Evolutionary conservation across 1,140 invertebrate species (phyloP).

Genomic region (Aphelinus certus): DNA sequence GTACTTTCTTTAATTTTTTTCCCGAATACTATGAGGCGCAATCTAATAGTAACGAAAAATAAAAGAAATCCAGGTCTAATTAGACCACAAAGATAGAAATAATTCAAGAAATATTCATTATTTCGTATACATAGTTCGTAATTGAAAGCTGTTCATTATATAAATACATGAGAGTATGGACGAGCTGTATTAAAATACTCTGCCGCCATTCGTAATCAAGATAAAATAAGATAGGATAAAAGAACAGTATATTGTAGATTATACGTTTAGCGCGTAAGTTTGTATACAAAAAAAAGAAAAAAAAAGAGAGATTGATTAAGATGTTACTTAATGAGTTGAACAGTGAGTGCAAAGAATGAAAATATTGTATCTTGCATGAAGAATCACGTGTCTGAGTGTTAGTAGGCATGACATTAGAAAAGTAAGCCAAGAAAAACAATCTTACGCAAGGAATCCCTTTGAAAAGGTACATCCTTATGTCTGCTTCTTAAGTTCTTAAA

Average conservation of each 20-base stretch:
- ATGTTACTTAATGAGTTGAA: slow-evolving; percentile 40
- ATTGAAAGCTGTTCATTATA: slow-evolving; percentile 51
- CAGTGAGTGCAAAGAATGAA: slow-evolving; percentile 26
- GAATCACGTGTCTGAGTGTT: slow-evolving; percentile 13
- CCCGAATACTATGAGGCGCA: slow-evolving; percentile 17
- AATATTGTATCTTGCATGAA: slow-evolving; percentile 24
- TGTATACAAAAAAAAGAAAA: slow-evolving; percentile 62
- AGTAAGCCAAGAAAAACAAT: slow-evolving; percentile 18
- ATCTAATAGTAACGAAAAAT: slow-evolving; percentile 47
- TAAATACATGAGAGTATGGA: slow-evolving; percentile 49
- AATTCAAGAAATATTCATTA: slow-evolving; percentile 49
- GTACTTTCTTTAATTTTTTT: not conserved
- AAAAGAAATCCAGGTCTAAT: slow-evolving; percentile 61
- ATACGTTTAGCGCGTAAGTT: slow-evolving; percentile 61
- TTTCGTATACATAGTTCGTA: slow-evolving; percentile 54
- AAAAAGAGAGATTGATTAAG: slow-evolving; percentile 42
- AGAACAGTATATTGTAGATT: slow-evolving; percentile 57
- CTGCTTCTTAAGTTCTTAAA: slow-evolving; percentile 7
- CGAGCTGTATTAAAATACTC: slow-evolving; percentile 63
- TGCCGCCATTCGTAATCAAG: slow-evolving; percentile 60
- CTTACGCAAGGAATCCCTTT: slow-evolving; percentile 16
- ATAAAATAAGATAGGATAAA: slow-evolving; percentile 35
- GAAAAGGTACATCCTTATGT: slow-evolving; percentile 10
- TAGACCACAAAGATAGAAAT: slow-evolving; percentile 62
- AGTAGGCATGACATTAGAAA: slow-evolving; percentile 24